Evolutionary conservation across 2,113 vertebrate species (phyloP), one percentile per base, ranked within the genome.

Genomic region (Probosciger aterrimus): DNA sequence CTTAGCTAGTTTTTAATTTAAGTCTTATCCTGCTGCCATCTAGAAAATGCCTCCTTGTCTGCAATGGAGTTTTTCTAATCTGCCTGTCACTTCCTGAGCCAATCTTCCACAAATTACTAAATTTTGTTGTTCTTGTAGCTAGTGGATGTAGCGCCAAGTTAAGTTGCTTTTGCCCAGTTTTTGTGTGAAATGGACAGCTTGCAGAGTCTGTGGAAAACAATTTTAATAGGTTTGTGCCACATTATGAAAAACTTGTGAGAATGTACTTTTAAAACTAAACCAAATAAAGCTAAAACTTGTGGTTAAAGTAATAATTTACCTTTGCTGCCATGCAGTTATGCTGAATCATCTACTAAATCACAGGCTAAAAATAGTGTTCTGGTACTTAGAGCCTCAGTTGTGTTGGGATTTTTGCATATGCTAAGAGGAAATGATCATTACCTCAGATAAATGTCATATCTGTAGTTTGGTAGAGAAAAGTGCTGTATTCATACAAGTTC

Each of bases 1-100:
- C 55, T 92, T 90, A 93, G 75, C 37, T 59, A 53, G 35, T 47
- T 86, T 77, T 95, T 94, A 63, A 74, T 91, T 68, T 84, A 82
- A 70, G 20, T 71, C 92, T 88, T 80, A 53, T 94, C 62, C 52
- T 65, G 41, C 57, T 95, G 35, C 25, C 52, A 46, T 49, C 35
- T 59, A 91, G 79, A 89, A 95, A 75, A 70, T 73, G 25, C 39
- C 30, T 84, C 49, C 33, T 83, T 60, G 37, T 62, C 81, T 85
- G 80, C 76, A 81, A 41, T 70, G 65, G 28, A 88, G 52, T 44
- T 84, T 96, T 92, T 91, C 78, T 96, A 70, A 85, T 92, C 41
- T 37, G 9, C 39, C 49, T 94, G 65, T 93, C 84, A 63, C 57
- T 93, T 93, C 43, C 93, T 90, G 39, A 94, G 46, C 65, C 63